phyloP scores from a whole-genome alignment of 2,888 invertebrate species.

The Ophioninae sp. region DNA sequence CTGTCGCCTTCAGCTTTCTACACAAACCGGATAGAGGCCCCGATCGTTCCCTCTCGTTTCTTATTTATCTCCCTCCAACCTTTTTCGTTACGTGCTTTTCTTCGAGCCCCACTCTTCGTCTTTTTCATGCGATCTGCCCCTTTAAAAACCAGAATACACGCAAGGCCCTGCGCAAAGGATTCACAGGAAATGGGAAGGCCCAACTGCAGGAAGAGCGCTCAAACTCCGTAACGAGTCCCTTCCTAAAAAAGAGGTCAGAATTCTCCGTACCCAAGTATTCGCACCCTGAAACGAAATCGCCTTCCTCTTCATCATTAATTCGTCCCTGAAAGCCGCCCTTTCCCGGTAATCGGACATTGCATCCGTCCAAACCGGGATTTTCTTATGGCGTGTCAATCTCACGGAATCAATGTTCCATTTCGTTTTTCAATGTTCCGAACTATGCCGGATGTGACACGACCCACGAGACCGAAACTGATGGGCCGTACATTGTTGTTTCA shows the following conservation, averaged over 20 bases:
- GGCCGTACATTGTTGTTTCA: too few species aligned
- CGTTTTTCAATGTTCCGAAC: too few species aligned
- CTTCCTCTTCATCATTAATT: too few species aligned
- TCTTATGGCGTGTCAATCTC: too few species aligned
- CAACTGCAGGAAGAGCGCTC: slow-evolving; percentile 39
- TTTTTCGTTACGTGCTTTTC: not conserved
- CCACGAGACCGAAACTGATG: too few species aligned
- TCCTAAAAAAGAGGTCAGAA: not conserved
- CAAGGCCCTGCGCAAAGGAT: slow-evolving; percentile 50
- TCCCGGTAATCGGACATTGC: too few species aligned
- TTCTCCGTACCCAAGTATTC: not conserved
- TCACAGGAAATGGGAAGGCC: slow-evolving; percentile 68
- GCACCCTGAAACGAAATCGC: too few species aligned
- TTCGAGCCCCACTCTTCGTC: slow-evolving; percentile 17
- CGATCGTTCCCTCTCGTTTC: slow-evolving; percentile 36
- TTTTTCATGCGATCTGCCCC: not conserved
- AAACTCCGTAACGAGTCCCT: slow-evolving; percentile 56
- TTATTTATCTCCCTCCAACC: slow-evolving; percentile 16
- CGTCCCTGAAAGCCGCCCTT: too few species aligned
- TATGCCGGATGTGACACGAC: too few species aligned
- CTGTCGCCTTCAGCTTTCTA: slow-evolving; percentile 53
- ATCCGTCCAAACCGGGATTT: too few species aligned
- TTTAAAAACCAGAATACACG: not conserved
- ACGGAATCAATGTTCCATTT: too few species aligned
- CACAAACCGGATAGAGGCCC: slow-evolving; percentile 65